Conservation (phyloP, 2,113 vertebrate species). For the Tupaia tana region DNA sequence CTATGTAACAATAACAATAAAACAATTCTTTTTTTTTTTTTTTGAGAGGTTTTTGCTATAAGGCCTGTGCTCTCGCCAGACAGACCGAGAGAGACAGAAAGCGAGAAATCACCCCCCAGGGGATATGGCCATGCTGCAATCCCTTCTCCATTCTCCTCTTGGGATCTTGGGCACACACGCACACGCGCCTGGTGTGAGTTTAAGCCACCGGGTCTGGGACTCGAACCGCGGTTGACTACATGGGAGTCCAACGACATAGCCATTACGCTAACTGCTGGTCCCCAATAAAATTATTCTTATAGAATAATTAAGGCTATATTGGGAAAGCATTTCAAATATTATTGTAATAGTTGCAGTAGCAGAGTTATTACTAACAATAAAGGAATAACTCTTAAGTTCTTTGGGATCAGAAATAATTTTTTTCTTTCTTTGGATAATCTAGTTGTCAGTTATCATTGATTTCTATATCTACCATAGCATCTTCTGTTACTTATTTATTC, state of each 20-base stretch:
- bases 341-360: not conserved
- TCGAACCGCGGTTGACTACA: no score
- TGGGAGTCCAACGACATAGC: no score
- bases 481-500: not conserved
- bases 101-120: no score
- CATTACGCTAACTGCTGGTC: no score
- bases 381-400: not conserved
- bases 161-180: no score
- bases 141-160: no score
- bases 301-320: not conserved
- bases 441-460: not conserved
- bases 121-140: no score
- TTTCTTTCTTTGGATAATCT: not conserved
- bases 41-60: no score
- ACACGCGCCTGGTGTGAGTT: no score
- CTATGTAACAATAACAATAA: not conserved
- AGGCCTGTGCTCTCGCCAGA: no score
- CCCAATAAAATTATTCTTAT: not conserved
- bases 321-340: slow-evolving; percentile 21
- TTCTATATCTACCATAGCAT: not conserved
- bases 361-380: not conserved
- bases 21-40: not conserved
- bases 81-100: no score
- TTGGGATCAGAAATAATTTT: not conserved
- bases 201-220: no score